Conservation (phyloP, 2,888 invertebrate species). For the Lasius fuliginosus region DNA sequence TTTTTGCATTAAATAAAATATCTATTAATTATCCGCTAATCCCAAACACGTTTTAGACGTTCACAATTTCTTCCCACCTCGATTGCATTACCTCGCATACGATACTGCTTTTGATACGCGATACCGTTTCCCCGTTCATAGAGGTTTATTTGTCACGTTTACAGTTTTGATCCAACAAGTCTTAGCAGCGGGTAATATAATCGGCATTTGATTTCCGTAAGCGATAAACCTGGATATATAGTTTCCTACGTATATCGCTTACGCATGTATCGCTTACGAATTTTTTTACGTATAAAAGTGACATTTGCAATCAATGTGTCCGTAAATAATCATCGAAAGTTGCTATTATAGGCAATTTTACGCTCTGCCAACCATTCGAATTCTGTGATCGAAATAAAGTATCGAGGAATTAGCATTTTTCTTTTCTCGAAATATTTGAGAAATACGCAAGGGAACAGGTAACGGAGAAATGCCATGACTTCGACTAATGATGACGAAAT, state of each 20-base stretch:
- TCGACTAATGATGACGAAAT: not conserved
- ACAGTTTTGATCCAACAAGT: constrained; percentile 21
- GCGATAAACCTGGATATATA: not conserved
- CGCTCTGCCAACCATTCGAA: not conserved
- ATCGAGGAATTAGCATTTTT: not conserved
- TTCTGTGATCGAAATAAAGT: not conserved
- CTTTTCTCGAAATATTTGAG: not conserved
- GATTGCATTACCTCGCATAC: not conserved
- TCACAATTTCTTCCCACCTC: not conserved
- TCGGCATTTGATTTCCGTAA: constrained; percentile 25
- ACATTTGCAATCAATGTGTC: not conserved
- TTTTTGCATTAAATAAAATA: not conserved
- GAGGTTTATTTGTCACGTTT: constrained; percentile 33
- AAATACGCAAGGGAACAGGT: too few relatives aligned
- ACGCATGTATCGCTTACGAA: not conserved
- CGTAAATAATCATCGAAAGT: not conserved
- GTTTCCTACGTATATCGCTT: not conserved
- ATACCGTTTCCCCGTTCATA: not conserved
- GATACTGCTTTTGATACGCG: constrained; percentile 3
- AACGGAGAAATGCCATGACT: not conserved
- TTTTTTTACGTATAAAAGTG: not conserved
- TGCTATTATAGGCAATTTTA: not conserved
- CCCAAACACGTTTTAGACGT: not conserved
- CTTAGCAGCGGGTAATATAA: not conserved
- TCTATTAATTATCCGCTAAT: not conserved